These are phyloP conservation scores for Notarius quadriscutis DNA, from an alignment of 2,113 vertebrate genomes.

Conservation along the genomic window DNA sequence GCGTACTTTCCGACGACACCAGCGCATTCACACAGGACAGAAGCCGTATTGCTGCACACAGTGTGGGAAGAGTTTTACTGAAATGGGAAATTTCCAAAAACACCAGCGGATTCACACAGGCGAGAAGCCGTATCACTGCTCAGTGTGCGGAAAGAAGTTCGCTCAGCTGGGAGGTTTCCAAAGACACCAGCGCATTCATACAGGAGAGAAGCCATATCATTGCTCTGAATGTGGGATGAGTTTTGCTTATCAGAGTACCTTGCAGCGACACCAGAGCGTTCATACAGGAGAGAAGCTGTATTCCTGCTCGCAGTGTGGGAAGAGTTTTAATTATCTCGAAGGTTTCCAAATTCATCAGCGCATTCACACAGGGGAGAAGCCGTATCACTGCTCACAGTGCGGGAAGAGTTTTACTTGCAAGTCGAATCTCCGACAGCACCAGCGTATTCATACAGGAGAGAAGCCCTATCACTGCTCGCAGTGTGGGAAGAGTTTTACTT, in stretches of 20 bases:
- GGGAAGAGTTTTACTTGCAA: slow-evolving; percentile 18
- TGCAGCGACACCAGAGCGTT: slow-evolving; percentile 18
- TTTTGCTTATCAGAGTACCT: slow-evolving; percentile 20
- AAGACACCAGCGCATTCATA: slow-evolving; percentile 22
- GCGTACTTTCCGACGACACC: slow-evolving; percentile 12
- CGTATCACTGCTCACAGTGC: neutral
- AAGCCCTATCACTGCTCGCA: neutral
- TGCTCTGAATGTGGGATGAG: slow-evolving; percentile 16
- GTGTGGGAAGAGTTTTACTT: slow-evolving; percentile 17
- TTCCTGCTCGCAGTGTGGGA: slow-evolving; percentile 10
- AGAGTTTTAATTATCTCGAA: slow-evolving; percentile 21
- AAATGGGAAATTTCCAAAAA: slow-evolving; percentile 24
- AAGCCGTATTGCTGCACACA: slow-evolving; percentile 8
- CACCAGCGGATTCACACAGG: slow-evolving; percentile 9
- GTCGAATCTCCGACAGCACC: slow-evolving; percentile 11
- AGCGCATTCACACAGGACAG: slow-evolving; percentile 7
- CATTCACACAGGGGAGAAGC: slow-evolving; percentile 21
- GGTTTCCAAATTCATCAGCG: slow-evolving; percentile 24
- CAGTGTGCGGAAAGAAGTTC: slow-evolving; percentile 1
- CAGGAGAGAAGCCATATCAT: neutral
- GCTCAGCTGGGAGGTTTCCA: slow-evolving; percentile 12
- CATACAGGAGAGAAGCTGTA: slow-evolving; percentile 24
- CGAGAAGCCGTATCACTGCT: slow-evolving; percentile 6
- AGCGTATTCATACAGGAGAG: slow-evolving; percentile 10
- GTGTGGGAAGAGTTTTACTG: slow-evolving; percentile 16